Evolutionary conservation across 2,113 vertebrate species (phyloP), one percentile per base, ranked within the genome.

Genomic region (Mus spicilegus): DNA sequence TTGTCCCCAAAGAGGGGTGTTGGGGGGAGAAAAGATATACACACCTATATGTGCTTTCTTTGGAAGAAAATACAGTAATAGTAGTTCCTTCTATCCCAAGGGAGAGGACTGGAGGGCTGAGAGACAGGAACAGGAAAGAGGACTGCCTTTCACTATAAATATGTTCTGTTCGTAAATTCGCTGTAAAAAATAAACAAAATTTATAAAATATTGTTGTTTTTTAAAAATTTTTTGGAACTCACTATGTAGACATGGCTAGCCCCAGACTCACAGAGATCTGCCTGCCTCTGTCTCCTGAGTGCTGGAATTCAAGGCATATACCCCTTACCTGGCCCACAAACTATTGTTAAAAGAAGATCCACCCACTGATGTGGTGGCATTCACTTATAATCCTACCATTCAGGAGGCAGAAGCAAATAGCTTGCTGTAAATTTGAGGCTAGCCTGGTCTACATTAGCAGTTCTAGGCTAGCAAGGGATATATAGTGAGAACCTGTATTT

Each of bases 121-220:
- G 54, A 88, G 30, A 86, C n/a, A 92, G n/a, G 67, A 85, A 10
- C 63, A 94, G 54, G 61, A 90, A 0, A 10, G 22, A 87, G 58
- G 86, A 70, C 82, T 42, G 56, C 4, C 89, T 95, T 93, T 96
- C 36, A 77, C 51, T 91, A 42, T 61, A 93, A 61, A 76, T 87
- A 51, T 89, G 20, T 93, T 46, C 39, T 72, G 9, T 90, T 90
- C 96, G 63, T 90, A 89, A 91, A 93, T 93, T 94, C 49, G 69
- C 49, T 72, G 19, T 63, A 28, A 51, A 87, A 92, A 92, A 56
- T n/a, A 72, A 90, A 49, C 28, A 24, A 80, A 91, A 76, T 56
- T 93, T 42, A 63, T 69, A 28, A 84, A 92, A 49, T 17, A 61
- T 12, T 65, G 20, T 70, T n/a, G 0, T 63, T 39, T 42, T 63